These are phyloP conservation scores for Callochromis pleurospilus DNA, from an alignment of 2,113 vertebrate genomes.

Conservation along the genomic window DNA sequence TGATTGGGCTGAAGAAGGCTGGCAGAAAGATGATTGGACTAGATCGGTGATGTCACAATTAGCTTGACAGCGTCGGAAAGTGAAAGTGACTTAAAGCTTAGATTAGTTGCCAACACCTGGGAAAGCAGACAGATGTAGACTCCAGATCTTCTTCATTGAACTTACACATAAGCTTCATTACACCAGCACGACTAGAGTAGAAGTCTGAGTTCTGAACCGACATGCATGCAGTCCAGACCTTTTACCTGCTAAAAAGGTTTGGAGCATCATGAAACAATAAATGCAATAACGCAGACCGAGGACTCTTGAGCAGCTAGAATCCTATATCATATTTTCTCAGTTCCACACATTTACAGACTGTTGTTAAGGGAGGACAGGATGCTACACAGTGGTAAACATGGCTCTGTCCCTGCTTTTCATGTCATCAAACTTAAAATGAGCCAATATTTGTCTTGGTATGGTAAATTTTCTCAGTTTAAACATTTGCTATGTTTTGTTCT, in stretches of 20 bases:
- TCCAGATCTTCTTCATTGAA: neutral
- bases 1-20: rapidly evolving
- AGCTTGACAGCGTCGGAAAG: neutral
- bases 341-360: neutral
- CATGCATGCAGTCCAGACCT: neutral
- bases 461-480: neutral
- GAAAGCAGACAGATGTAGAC: neutral
- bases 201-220: neutral
- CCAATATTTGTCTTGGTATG: neutral
- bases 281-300: rapidly evolving
- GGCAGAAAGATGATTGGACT: neutral
- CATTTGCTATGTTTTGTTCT: neutral
- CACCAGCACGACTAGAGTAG: neutral
- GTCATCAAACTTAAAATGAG: neutral
- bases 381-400: neutral
- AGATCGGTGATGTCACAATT: neutral
- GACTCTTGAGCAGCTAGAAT: neutral
- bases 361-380: rapidly evolving
- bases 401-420: neutral
- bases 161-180: neutral
- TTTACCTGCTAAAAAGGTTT: neutral
- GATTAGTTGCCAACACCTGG: rapidly evolving
- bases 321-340: neutral
- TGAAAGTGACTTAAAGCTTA: neutral
- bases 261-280: neutral